Percentiles rank a stretch among this genome's conserved stretches.
phyloP scores from a whole-genome alignment of 2,888 invertebrate genomes.

The Sinotaia quadrata region DNA sequence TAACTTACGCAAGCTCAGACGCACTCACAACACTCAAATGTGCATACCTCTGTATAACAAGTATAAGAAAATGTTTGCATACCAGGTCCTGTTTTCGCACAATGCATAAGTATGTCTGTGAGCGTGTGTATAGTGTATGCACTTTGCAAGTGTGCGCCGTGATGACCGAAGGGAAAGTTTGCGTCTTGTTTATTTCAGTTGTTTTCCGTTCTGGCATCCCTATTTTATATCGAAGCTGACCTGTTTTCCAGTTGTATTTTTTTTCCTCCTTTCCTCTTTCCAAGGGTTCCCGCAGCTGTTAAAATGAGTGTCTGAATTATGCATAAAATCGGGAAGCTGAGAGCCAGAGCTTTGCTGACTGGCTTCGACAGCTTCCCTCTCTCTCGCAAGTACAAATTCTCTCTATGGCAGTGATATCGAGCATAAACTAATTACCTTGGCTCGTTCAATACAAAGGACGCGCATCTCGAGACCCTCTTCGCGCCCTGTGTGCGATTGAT shows the following conservation, averaged over 20 bases:
- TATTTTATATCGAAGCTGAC: background rate
- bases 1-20: too few species aligned
- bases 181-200: too few species aligned
- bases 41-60: too few species aligned
- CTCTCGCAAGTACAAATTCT: conserved; percentile 23
- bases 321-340: conserved; percentile 31
- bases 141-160: too few species aligned
- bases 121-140: too few species aligned
- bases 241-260: background rate
- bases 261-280: background rate
- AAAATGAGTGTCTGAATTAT: conserved; percentile 27
- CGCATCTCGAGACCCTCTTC: conserved; percentile 19
- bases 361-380: background rate
- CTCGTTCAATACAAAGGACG: conserved; percentile 33
- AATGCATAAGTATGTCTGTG: too few species aligned
- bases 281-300: background rate
- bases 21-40: too few species aligned
- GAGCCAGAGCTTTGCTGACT: background rate
- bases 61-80: too few species aligned
- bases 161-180: too few species aligned
- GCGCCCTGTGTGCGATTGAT: conserved; percentile 32
- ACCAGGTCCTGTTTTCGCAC: too few species aligned
- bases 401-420: conserved; percentile 41
- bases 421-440: conserved; percentile 45
- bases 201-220: background rate